Base-by-base conservation (phyloP, 2,113 vertebrate species). In the Chascanopsetta lugubris region DNA sequence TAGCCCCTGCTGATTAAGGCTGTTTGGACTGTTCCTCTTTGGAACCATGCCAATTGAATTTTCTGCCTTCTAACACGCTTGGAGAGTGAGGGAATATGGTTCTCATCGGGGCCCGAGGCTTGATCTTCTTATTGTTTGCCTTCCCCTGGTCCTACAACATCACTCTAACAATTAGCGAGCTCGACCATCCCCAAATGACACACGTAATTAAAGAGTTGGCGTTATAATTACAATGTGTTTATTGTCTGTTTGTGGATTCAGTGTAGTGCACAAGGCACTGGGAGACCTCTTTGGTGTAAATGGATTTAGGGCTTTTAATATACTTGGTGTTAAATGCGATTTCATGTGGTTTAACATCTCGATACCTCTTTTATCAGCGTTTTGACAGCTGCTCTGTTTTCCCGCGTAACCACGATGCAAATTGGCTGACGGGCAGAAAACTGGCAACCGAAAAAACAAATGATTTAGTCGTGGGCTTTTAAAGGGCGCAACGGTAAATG, bases 381-480 rank as follows among this genome's bases (percentile, higher is more conserved):
- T 75, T 76, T 84, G 81, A 91, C 86, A 79, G 83, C 78, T 54
- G 49, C 68, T 51, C 27, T 25, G 88, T 92, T 85, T 92, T n/a
- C 85, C 86, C 80, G 80, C 83, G 8, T 21, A 46, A 20, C 8
- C 89, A 78, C 92, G 90, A 90, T 78, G 74, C 70, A 83, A 87
- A 91, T 92, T 95, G 93, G 93, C 94, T 92, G 91, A 93, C 91
- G 88, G n/a, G 90, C 90, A 89, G 89, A 93, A n/a, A 94, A 90
- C 93, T 94, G 93, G 93, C 91, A 93, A 92, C 90, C 88, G 90
- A 95, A 94, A 93, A 95, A 92, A 89, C 92, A 94, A 95, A 95
- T 95, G 93, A 95, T 94, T 94, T 94, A 94, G 94, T 95, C 94
- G 94, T 94, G 93, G 93, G 91, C 95, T 94, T 96, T 97, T 95